Evolutionary conservation across 2,797 vertebrate genomes (phyloP), one percentile per base, ranked within the genome.

Genomic region (Onychomys leucogaster): DNA sequence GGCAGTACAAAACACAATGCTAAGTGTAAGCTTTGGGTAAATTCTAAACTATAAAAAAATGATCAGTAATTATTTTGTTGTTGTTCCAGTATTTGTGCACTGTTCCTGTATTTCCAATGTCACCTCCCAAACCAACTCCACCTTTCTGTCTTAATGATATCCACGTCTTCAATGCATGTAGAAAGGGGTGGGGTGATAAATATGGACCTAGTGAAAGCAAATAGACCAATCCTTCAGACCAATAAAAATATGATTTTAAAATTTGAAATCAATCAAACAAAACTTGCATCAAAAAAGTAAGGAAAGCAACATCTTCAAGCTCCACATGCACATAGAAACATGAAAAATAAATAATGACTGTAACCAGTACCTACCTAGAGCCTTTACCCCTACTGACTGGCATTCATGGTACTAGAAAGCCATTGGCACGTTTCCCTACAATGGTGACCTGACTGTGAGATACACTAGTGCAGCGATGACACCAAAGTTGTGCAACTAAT

Each of bases 161-260:
- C 5, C 3, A 65, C 0, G 1, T 10, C 14, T 91, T 69, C 1
- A 83, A 9, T 37, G 1, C 1, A n/a, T 83, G 34, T n/a, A 6
- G 23, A 23, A 23, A 25, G n/a, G 17, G 80, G 43, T 46, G 55
- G 57, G 25, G 41, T 80, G 52, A 3, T n/a, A 37, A 63, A 13
- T 1, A 16, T 83, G 32, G 32, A 41, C 13, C 37, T 87, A n/a
- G 16, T 21, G 21, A 32, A 86, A 46, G 8, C 8, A 69, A 69
- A 63, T 61, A 78, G 25, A 1, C 75, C 7, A 84, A 67, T 25
- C 2, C 0, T 88, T 81, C 75, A 43, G 85, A 69, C 5, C 82
- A 27, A 52, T 89, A 49, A 69, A 86, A 41, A 19, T 4, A 90
- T 10, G 32, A 21, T 27, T 59, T 90, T 41, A 80, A 29, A 93